Evolutionary conservation across 2,888 invertebrate genomes (phyloP).

Genomic region (Dyspetes luteomarginatus): DNA sequence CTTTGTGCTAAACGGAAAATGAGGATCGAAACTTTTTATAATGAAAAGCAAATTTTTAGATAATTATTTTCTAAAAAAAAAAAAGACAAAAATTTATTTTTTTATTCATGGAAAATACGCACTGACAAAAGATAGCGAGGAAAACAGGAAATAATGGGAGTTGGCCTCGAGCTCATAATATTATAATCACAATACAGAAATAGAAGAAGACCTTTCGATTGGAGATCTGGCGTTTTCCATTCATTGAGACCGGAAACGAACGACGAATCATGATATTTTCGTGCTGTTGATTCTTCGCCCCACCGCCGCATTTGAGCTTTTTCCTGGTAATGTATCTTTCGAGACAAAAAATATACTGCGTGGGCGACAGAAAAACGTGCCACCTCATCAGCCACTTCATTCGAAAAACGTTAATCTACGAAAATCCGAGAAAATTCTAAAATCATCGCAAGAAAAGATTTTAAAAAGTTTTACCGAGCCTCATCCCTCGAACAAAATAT

Average conservation of each 20-base stretch:
- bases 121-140: not conserved
- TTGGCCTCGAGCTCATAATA: conserved; percentile 5
- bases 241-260: conserved; percentile 42
- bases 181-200: conserved; percentile 34
- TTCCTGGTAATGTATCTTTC: conserved; percentile 15
- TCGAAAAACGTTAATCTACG: conserved; percentile 24
- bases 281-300: conserved; percentile 36
- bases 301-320: conserved; percentile 4
- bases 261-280: conserved; percentile 45
- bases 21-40: no score
- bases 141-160: conserved; percentile 37
- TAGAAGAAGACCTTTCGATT: conserved; percentile 37
- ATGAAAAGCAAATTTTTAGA: no score
- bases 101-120: not conserved
- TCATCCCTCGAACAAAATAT: not conserved
- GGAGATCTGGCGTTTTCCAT: not conserved
- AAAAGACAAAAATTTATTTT: not conserved
- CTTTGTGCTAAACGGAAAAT: no score
- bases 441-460: not conserved
- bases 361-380: not conserved
- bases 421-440: not conserved
- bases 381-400: not conserved
- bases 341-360: conserved; percentile 19
- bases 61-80: not conserved
- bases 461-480: not conserved